Conservation (phyloP, 1,140 invertebrate genomes). For the Neodiprion pinetum region DNA sequence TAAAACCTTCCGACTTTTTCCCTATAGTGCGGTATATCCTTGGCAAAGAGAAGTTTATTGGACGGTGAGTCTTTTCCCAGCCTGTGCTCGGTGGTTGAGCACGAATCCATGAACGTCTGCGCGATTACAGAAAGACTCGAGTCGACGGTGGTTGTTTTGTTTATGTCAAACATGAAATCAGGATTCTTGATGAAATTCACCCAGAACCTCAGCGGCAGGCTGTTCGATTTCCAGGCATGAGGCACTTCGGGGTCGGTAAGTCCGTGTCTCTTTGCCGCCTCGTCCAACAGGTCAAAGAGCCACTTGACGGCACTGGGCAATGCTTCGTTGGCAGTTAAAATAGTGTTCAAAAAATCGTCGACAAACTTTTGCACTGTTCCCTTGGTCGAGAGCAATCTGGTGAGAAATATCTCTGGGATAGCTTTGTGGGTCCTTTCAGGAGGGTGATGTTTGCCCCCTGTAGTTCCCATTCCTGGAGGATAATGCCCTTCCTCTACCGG, state of each 20-base stretch:
- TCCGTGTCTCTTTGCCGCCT: constrained; percentile 83
- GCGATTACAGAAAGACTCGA: constrained; percentile 93
- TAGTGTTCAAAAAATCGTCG: constrained; percentile 91
- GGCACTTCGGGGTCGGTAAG: constrained; percentile 89
- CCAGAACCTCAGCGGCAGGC: constrained; percentile 94
- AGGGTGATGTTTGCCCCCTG: constrained; percentile 62
- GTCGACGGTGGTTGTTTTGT: constrained; percentile 91
- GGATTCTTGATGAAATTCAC: constrained; percentile 98
- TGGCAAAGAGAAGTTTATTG: constrained; percentile 93
- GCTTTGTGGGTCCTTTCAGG: constrained; percentile 86
- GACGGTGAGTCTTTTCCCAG: constrained; percentile 94
- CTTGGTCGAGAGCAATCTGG: constrained; percentile 90
- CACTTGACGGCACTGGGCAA: constrained; percentile 93
- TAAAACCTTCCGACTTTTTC: constrained; percentile 91
- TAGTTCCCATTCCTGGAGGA: constrained; percentile 55
- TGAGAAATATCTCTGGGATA: constrained; percentile 95
- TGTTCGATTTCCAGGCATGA: constrained; percentile 97
- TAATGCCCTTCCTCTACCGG: constrained; percentile 78
- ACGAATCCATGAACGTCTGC: constrained; percentile 96
- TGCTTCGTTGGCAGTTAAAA: constrained; percentile 88
- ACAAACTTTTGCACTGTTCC: constrained; percentile 97
- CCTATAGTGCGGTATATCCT: constrained; percentile 90
- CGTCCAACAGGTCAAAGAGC: constrained; percentile 94
- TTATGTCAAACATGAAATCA: constrained; percentile 95
- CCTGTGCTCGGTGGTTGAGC: constrained; percentile 86